Evolutionary conservation across 2,888 invertebrate genomes (phyloP), one percentile per base, ranked within the genome.

Genomic region (Xanthia icteritia): DNA sequence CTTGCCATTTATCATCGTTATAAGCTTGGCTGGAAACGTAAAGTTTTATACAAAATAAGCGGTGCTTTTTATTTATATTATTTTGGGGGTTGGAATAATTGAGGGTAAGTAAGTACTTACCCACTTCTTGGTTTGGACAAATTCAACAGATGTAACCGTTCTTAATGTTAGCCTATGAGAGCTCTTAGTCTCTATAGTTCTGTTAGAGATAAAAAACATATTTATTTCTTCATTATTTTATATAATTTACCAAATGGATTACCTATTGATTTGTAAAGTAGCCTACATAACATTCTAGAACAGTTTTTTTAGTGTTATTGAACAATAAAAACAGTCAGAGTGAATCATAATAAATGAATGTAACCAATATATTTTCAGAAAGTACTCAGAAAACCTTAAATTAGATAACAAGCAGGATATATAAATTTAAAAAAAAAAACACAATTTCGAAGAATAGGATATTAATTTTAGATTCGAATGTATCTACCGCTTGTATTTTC

Each of bases 21-120:
- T 90, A 65, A 69, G 5, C 27, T 78, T 61, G 8, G 80, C 86
- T 88, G 82, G 73, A 85, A 82, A 64, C 2, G 42, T 48, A 42
- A 56, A 13, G 6, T 23, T 20, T 61, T 39, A 42, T 17, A 48
- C 2, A n/a, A 58, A 27, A 58, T 58, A 27, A 58, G 58, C 58
- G 13, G 58, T 58, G 27, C 15, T 58, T 27, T 58, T 27, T 27
- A 58, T 27, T 58, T 31, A 0, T 8, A 17, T 58, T 58, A 31
- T 31, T 58, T 58, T 17, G 17, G 6, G 8, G 27, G 17, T 58
- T 8, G 58, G 3, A 58, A 58, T 58, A 15, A 58, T 58, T 58
- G 58, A 58, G 27, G 27, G n/a, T n/a, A n/a, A n/a, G 15, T 58
- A 15, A 27, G 58, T 58, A 27, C 15, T 27, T 27, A 58, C 58